Base-by-base conservation (phyloP, 1,140 invertebrate genomes). In the Diplogasteroides magnus region DNA sequence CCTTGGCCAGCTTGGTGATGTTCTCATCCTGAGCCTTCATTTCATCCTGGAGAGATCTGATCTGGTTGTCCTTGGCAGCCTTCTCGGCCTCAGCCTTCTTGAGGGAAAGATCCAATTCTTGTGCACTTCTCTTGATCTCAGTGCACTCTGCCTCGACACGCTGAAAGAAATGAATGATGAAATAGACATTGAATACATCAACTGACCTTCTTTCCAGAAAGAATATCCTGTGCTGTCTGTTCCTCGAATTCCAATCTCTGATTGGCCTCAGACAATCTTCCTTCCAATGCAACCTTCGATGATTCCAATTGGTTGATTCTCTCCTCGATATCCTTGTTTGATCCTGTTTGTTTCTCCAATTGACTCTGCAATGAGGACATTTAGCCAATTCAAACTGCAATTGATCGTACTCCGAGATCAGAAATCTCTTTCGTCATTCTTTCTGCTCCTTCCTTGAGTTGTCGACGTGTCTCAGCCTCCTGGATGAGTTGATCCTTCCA, bases 21-120 rank as follows among this genome's bases (percentile, higher is more conserved):
- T 95, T 89, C 84, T 98, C 94, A 83, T 99, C 96, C 85, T 98
- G 96, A 86, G 96, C 93, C 78, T 94, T 93, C 86, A 98, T 98
- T 85, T 97, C 94, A 79, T 96, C 96, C 85, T 97, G 96, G 84
- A 98, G 88, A 86, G 94, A 97, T 79, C 94, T 90, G 86, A 98
- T 97, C 86, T 98, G 95, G 87, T 98, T 93, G 83, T 98, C 95
- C 84, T 97, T 97, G 83, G 92, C 93, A 73, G 91, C 90, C 85
- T 97, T 97, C 85, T 98, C 95, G 86, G 96, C 86, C 74, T 89
- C 88, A 67, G 86, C 83, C 83, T 87, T 81, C 28, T 79, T 73
- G 29, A 84, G 69, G 15, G 74, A 68, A 11, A 83, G 61, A 57
- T 82, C 81, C n/a, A 84, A 32, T 19, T 86, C 85, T 28, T 84